Base-by-base conservation (phyloP, 2,797 vertebrate species). In the Epinephelus malabaricus region DNA sequence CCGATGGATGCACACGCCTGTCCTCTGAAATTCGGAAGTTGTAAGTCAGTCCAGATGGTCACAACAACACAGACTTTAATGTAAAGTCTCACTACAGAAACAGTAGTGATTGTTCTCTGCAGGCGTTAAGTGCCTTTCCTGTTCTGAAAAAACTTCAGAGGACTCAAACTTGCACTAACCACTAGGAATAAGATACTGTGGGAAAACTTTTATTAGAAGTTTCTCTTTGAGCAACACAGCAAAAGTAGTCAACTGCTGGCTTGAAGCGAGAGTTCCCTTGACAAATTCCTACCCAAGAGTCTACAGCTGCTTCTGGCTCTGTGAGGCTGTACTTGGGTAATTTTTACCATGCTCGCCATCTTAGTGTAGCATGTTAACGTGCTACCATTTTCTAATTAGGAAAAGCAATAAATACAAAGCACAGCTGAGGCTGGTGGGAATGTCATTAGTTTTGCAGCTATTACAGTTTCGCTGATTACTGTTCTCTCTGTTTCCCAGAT, bases 1-100 rank as follows among this genome's bases (percentile, higher is more conserved):
- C 98, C 98, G 0, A 99, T 99, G 98, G 98, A 99, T 45, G 97
- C 98, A 18, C 98, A 99, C 2, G 98, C 97, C 66, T 99, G 98
- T 89, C 98, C 98, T 3, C 94, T 99, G 84, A 99, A 99, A 93
- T 99, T 99, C 85, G 98, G 98, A 94, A 99, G 98, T 92, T 99
- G 98, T 99, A 94, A 95, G 98, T 99, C 73, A 60, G 50, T 64
- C 47, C 70, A 79, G 81, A 88, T 85, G 79, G 61, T 74, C 75
- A 27, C 54, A 76, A 65, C 19, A 68, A 69, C 76, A 61, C 43
- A 58, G 56, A 69, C 54, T 62, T 75, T 67, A 75, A 56, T 49
- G 71, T 55, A 68, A 69, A 75, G 68, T 72, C 64, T 19, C 73
- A 80, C 43, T 14, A 59, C 64, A 73, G 70, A 83, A 62, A 69